Evolutionary conservation across 2,888 invertebrate species (phyloP).

Genomic region (Sympetrum striolatum): DNA sequence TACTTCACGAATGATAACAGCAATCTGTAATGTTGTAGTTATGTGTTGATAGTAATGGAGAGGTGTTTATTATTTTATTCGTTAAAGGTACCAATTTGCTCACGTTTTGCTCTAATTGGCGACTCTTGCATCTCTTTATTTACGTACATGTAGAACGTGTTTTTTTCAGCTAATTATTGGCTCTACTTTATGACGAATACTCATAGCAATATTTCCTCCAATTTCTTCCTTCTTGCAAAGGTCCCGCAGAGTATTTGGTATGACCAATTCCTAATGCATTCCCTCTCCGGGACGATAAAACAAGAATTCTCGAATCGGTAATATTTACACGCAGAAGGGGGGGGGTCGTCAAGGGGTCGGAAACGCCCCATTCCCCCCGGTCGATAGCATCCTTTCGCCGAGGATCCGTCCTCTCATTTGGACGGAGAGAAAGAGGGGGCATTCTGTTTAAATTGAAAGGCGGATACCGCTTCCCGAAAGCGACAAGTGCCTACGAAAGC

Average conservation of each 20-base stretch:
- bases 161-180: too few species aligned
- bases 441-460: conserved; percentile 34
- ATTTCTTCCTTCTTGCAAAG: background rate
- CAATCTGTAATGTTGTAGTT: too few species aligned
- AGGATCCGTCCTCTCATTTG: background rate
- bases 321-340: background rate
- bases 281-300: background rate
- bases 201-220: too few species aligned
- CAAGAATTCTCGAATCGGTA: background rate
- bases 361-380: background rate
- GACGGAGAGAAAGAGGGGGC: background rate
- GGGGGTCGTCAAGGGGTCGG: background rate
- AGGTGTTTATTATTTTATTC: too few species aligned
- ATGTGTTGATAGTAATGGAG: too few species aligned
- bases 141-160: too few species aligned
- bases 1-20: too few species aligned
- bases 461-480: background rate
- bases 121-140: too few species aligned
- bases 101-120: too few species aligned
- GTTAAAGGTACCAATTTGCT: too few species aligned
- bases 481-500: conserved; percentile 7
- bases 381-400: background rate
- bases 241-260: background rate
- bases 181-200: too few species aligned
- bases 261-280: background rate